These are phyloP conservation scores for Lydus trimaculatus DNA, from an alignment of 2,888 invertebrate genomes.

Conservation along the genomic window DNA sequence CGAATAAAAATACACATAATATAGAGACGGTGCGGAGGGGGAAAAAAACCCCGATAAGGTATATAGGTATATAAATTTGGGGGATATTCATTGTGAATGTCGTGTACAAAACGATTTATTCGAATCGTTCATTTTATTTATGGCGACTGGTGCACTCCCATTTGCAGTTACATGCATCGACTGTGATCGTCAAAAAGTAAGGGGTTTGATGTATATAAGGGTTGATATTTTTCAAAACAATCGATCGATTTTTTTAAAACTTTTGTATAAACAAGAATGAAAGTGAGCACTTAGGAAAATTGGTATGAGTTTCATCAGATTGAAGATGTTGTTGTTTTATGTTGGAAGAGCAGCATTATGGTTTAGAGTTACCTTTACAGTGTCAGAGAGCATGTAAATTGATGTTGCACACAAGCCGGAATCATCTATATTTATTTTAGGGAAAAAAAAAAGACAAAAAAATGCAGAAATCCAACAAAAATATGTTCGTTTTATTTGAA, in stretches of 20 bases:
- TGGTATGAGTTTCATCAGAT: conserved; percentile 7
- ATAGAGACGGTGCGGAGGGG: background rate
- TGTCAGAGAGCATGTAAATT: background rate
- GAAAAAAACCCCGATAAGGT: background rate
- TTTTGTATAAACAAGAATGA: background rate
- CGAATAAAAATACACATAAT: background rate
- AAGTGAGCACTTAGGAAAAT: conserved; percentile 6
- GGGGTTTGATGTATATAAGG: background rate
- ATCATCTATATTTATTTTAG: background rate
- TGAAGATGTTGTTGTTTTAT: background rate
- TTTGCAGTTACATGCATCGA: conserved; percentile 31
- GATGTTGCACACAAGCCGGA: background rate
- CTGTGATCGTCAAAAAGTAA: conserved; percentile 2
- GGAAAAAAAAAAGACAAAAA: background rate
- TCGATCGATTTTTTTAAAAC: no score
- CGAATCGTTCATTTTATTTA: conserved; percentile 56
- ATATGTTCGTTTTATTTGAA: background rate
- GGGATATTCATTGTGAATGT: conserved; percentile 19
- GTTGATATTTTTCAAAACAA: background rate
- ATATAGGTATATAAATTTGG: background rate
- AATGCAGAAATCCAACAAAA: background rate
- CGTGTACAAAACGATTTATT: conserved; percentile 51
- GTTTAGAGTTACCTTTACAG: background rate
- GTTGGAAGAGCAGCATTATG: background rate
- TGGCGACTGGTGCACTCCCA: conserved; percentile 54